Evolutionary conservation across 2,888 invertebrate genomes (phyloP), one percentile per base, ranked within the genome.

Genomic region (Teleogryllus oceanicus): DNA sequence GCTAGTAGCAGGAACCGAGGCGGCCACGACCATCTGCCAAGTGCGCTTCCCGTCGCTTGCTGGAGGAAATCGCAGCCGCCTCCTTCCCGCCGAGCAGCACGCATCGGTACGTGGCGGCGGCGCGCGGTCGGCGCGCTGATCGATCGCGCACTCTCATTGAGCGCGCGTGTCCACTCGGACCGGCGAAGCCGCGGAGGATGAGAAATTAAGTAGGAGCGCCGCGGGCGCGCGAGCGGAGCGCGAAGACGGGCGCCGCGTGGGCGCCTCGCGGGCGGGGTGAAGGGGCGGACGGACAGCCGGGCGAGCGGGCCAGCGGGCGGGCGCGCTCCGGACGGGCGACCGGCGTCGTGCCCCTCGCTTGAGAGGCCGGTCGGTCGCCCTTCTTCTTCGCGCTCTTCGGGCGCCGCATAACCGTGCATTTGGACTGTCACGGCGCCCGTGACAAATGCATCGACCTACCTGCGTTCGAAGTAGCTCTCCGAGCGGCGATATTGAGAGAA

Each of bases 71-170:
- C 37, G 37, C 37, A 37, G 37, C 37, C 37, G 37, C 37, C 37
- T 37, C 37, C 37, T 37, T 37, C 37, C 37, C 37, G 37, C 37
- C 37, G 37, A 37, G 8, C 37, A 37, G 37, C 37, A 37, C 37
- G 37, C 37, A 37, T 37, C n/a, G 62, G 62, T n/a, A 62, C n/a
- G 62, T 18, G 37, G 62, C 62, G 62, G 62, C 62, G 4, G 62
- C 62, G 62, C 16, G 62, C 13, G 62, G 62, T 4, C 62, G 8
- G 62, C n/a, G 13, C 13, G 13, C 62, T 62, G 62, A 62, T 62
- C 62, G 62, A 62, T 62, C 62, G n/a, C n/a, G 62, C 62, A 62
- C 62, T 62, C 62, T 62, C 62, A 62, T 62, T 62, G 62, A 62
- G n/a, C 13, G 62, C 62, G 62, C 13, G 62, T 62, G 13, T 13